These are phyloP conservation scores for Odontamblyopus lacepedii DNA, from an alignment of 2,797 vertebrate genomes.

Conservation along the genomic window DNA sequence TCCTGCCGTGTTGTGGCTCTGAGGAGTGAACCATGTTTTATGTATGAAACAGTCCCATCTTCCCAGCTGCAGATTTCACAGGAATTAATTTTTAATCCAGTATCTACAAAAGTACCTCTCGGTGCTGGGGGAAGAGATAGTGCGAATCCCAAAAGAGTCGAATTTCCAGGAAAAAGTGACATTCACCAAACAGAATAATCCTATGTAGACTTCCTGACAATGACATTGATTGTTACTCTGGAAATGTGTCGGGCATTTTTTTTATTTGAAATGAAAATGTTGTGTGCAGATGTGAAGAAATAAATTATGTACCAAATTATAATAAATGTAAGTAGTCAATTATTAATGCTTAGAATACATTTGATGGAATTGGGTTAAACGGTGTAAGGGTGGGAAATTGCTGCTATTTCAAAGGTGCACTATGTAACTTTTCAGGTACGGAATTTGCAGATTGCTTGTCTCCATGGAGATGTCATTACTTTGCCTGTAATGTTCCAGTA, in stretches of 20 bases:
- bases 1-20: neutral
- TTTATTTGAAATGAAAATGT: neutral
- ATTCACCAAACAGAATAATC: neutral
- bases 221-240: neutral
- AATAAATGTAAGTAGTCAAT: neutral
- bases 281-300: neutral
- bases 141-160: neutral
- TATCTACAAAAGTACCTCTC: neutral
- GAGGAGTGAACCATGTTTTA: constrained; percentile 19
- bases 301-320: neutral
- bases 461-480: too few relatives aligned
- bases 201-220: neutral
- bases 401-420: too few relatives aligned
- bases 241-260: neutral
- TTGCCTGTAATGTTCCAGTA: too few relatives aligned
- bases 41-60: constrained; percentile 31
- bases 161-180: neutral
- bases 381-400: too few relatives aligned
- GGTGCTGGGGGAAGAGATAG: neutral
- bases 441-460: too few relatives aligned
- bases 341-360: neutral
- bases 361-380: neutral
- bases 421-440: too few relatives aligned
- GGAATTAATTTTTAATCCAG: constrained; percentile 1
- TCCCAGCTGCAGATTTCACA: constrained; percentile 3